These are phyloP conservation scores for Bombus consobrinus DNA, from an alignment of 1,140 invertebrate genomes.

Conservation along the genomic window DNA sequence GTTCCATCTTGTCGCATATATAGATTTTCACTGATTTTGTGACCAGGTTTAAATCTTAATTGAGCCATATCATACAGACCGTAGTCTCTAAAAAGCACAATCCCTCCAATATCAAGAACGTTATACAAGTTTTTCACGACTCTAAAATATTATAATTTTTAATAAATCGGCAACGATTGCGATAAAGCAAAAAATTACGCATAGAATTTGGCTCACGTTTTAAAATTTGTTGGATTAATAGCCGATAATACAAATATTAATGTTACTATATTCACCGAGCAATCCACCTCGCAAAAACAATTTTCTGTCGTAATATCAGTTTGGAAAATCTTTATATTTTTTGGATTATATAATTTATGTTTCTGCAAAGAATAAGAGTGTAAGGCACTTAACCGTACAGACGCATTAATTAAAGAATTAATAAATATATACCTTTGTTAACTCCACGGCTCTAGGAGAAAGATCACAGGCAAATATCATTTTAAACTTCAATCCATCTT, in stretches of 20 bases:
- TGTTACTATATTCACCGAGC: conserved; percentile 87
- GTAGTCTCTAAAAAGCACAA: conserved; percentile 97
- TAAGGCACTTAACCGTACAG: background rate
- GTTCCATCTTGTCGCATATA: conserved; percentile 99
- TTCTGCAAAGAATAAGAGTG: conserved; percentile 67
- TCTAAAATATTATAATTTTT: conserved; percentile 53
- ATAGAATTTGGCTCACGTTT: conserved; percentile 67
- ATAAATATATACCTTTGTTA: conserved; percentile 86
- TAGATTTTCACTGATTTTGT: conserved; percentile 97
- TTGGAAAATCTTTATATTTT: conserved; percentile 90
- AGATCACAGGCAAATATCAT: conserved; percentile 97
- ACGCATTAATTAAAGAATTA: background rate
- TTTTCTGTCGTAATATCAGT: conserved; percentile 87
- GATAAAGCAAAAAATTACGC: background rate
- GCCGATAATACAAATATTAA: conserved; percentile 92
- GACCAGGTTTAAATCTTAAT: conserved; percentile 94
- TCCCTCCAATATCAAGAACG: conserved; percentile 90
- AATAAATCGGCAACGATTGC: conserved; percentile 37
- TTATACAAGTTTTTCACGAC: conserved; percentile 88
- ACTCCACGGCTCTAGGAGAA: conserved; percentile 94
- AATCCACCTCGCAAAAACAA: conserved; percentile 84
- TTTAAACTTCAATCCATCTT: conserved; percentile 88
- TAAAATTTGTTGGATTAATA: conserved; percentile 92
- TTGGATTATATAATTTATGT: conserved; percentile 84
- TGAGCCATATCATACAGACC: conserved; percentile 99